Conservation (phyloP, 2,113 vertebrate genomes). For the Forbesichthys agassizii region DNA sequence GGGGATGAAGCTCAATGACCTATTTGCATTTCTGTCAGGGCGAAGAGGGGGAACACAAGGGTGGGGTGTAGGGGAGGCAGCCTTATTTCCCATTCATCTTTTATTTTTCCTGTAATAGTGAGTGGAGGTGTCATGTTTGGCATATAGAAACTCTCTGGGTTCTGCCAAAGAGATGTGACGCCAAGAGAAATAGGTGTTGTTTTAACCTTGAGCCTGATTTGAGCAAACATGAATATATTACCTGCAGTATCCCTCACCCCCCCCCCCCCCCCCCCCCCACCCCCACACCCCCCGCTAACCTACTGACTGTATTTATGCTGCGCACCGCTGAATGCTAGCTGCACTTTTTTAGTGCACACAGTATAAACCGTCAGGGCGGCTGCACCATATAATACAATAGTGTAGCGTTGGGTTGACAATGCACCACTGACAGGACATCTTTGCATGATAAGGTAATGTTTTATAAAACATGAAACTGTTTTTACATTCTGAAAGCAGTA, state of each 20-base stretch:
- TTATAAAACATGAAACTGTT: background rate
- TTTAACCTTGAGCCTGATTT: constrained; percentile 79
- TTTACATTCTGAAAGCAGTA: background rate
- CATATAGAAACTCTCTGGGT: constrained; percentile 59
- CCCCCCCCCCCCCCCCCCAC: background rate
- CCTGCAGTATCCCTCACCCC: constrained; percentile 48
- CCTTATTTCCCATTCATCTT: constrained; percentile 71
- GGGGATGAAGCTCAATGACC: constrained; percentile 66
- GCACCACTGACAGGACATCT: background rate
- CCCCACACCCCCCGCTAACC: constrained; percentile 33
- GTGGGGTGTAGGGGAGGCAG: constrained; percentile 44
- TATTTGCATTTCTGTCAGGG: constrained; percentile 74
- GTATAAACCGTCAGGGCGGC: constrained; percentile 13
- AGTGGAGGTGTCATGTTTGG: constrained; percentile 70
- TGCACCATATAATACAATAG: no score
- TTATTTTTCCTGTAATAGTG: constrained; percentile 66
- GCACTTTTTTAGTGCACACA: constrained; percentile 53
- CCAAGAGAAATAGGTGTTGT: constrained; percentile 74
- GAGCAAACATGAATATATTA: constrained; percentile 79
- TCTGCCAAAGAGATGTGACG: constrained; percentile 72
- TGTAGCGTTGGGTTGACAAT: constrained; percentile 35
- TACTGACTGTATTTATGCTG: constrained; percentile 52
- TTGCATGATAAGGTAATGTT: no score
- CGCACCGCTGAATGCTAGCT: constrained; percentile 57
- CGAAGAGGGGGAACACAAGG: constrained; percentile 38